Percentiles rank a stretch among this genome's conserved stretches.
phyloP scores from a whole-genome alignment of 2,113 vertebrate genomes.

The Suricata suricatta region DNA sequence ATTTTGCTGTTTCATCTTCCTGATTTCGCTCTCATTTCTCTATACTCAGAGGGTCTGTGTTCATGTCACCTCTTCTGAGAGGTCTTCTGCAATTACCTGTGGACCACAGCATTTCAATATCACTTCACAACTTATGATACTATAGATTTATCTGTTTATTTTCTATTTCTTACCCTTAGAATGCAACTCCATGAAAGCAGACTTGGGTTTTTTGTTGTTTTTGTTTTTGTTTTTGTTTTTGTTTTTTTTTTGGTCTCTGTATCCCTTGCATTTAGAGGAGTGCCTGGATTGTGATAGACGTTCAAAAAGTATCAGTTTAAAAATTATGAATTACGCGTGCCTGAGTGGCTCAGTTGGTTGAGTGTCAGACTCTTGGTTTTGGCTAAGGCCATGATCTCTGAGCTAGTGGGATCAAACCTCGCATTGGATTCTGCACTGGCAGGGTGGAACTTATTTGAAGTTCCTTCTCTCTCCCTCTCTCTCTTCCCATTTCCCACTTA shows the following conservation, averaged over 20 bases:
- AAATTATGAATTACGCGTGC: not conserved
- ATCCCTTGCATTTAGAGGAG: not conserved
- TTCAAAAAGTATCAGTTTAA: not conserved
- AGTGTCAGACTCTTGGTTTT: no score
- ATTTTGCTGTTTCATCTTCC: not conserved
- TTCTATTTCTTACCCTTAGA: not conserved
- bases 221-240: not conserved
- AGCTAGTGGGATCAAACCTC: no score
- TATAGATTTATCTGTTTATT: not conserved
- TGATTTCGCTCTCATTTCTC: not conserved
- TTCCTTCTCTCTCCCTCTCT: no score
- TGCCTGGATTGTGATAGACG: not conserved
- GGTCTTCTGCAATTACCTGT: not conserved
- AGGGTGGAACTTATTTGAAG: no score
- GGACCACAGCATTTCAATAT: not conserved
- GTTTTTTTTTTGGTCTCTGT: not conserved
- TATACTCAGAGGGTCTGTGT: not conserved
- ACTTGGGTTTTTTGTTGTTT: not conserved
- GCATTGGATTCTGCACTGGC: no score
- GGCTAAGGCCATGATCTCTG: no score
- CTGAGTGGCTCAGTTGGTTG: no score
- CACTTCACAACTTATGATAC: not conserved
- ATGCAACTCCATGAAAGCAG: not conserved
- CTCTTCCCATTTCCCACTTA: no score
- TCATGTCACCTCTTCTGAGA: not conserved